phyloP scores from a whole-genome alignment of 2,888 invertebrate genomes.

The Philhelius pedissequus region DNA sequence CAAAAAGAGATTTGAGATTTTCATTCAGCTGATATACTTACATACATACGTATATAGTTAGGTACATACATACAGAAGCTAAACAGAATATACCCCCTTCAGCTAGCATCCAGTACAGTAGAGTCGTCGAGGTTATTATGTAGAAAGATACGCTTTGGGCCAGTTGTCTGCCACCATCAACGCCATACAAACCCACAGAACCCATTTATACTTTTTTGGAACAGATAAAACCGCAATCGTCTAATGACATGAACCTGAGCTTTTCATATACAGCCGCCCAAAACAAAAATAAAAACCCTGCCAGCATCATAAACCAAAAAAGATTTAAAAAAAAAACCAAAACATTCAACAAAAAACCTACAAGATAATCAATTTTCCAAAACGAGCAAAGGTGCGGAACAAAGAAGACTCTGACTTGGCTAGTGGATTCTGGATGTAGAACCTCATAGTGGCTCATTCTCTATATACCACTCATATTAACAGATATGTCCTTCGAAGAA shows the following conservation, averaged over 20 bases:
- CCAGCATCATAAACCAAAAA: slow-evolving; percentile 17
- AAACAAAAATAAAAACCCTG: background rate
- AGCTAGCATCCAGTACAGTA: background rate
- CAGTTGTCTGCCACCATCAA: slow-evolving; percentile 53
- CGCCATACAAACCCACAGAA: slow-evolving; percentile 66
- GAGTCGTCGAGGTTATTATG: background rate
- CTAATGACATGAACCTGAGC: slow-evolving; percentile 67
- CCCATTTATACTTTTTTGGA: slow-evolving; percentile 66
- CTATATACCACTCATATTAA: slow-evolving; percentile 48
- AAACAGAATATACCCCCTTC: background rate
- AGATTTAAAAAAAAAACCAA: slow-evolving; percentile 8
- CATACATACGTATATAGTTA: background rate
- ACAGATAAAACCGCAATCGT: slow-evolving; percentile 69
- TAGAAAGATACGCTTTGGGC: slow-evolving; percentile 10
- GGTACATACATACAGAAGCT: background rate
- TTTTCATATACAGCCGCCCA: slow-evolving; percentile 45
- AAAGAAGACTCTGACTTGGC: slow-evolving; percentile 13
- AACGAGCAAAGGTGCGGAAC: slow-evolving; percentile 54
- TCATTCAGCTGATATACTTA: background rate
- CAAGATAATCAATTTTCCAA: slow-evolving; percentile 66
- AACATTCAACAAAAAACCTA: slow-evolving; percentile 21
- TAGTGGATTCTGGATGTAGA: background rate
- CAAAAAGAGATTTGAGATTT: slow-evolving; percentile 7
- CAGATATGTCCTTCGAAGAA: background rate
- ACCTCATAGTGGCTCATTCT: background rate